These are phyloP conservation scores for Phrynocephalus versicolor DNA, from an alignment of 2,113 vertebrate species.

Conservation along the genomic window DNA sequence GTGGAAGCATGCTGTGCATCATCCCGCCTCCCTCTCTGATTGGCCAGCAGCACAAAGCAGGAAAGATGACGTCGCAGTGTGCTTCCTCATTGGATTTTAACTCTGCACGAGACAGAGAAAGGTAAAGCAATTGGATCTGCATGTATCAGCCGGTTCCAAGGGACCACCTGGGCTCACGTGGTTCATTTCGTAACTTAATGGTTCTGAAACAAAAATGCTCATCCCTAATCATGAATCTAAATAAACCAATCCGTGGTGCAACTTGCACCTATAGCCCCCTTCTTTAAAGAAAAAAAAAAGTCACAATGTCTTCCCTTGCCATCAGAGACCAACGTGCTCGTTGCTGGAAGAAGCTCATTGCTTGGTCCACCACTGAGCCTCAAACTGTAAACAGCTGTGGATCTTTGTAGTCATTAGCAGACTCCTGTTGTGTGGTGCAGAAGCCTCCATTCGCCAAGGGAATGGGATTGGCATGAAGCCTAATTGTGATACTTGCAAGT, in stretches of 20 bases:
- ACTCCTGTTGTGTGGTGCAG: conserved; percentile 62
- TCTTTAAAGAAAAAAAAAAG: conserved; percentile 57
- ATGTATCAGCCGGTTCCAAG: too few species aligned
- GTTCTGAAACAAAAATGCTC: too few species aligned
- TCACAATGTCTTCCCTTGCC: conserved; percentile 58
- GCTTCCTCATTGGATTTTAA: too few species aligned
- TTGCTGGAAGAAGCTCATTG: conserved; percentile 69
- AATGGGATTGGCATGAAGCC: conserved; percentile 62
- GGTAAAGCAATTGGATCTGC: too few species aligned
- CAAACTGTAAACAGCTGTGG: conserved; percentile 67
- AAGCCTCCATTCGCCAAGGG: conserved; percentile 63
- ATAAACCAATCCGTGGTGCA: neutral
- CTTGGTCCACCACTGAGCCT: conserved; percentile 32
- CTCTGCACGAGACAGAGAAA: too few species aligned
- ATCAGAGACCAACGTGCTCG: conserved; percentile 63
- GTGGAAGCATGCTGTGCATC: too few species aligned
- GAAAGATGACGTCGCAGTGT: too few species aligned
- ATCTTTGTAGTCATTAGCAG: conserved; percentile 69
- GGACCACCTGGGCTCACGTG: too few species aligned
- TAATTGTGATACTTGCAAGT: conserved; percentile 67
- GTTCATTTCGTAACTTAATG: too few species aligned
- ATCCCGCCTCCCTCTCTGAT: too few species aligned
- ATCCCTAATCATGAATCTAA: neutral
- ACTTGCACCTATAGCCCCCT: neutral
- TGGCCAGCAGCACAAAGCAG: too few species aligned